Evolutionary conservation across 2,113 vertebrate species (phyloP).

Genomic region (Archilochus colubris): DNA sequence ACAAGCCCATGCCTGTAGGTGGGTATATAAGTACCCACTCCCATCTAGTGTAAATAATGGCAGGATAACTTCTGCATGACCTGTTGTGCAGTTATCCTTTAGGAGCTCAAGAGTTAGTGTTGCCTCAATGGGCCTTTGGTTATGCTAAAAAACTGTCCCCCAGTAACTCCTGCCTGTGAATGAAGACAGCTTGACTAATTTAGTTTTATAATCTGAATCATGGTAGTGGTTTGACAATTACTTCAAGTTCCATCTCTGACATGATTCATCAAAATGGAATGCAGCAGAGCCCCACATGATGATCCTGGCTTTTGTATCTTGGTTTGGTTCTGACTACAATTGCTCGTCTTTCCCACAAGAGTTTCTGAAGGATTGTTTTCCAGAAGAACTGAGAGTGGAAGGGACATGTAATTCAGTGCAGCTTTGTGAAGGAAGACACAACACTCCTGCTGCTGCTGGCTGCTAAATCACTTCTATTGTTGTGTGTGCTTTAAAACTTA

Average conservation of each 20-base stretch:
- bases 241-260: conserved; percentile 54
- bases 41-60: conserved; percentile 64
- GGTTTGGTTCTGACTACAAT: conserved; percentile 38
- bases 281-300: conserved; percentile 11
- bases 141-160: conserved; percentile 38
- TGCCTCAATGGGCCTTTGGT: conserved; percentile 58
- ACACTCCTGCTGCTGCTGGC: conserved; percentile 13
- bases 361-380: conserved; percentile 34
- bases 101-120: conserved; percentile 47
- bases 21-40: conserved; percentile 55
- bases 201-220: conserved; percentile 63
- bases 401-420: conserved; percentile 11
- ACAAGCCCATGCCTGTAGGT: conserved; percentile 74
- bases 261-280: conserved; percentile 45
- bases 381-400: conserved; percentile 54
- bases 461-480: neutral
- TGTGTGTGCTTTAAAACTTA: neutral
- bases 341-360: conserved; percentile 11
- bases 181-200: conserved; percentile 25
- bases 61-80: conserved; percentile 67
- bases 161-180: neutral
- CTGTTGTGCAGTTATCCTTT: conserved; percentile 37
- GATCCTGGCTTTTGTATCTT: conserved; percentile 56
- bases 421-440: conserved; percentile 23
- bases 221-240: conserved; percentile 60